phyloP scores from a whole-genome alignment of 1,140 invertebrate species.

The Adelges cooleyi region DNA sequence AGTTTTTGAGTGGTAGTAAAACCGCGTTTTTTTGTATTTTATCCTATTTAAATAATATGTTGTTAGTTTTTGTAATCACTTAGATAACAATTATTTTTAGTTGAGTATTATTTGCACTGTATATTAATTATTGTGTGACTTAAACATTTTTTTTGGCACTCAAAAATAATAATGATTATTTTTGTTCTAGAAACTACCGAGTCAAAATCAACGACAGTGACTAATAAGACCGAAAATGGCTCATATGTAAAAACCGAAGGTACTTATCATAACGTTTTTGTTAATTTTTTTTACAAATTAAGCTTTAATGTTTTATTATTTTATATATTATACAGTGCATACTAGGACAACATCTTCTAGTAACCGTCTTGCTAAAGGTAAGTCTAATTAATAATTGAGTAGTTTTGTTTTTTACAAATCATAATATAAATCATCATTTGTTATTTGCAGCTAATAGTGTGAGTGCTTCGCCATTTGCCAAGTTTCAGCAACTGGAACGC shows the following conservation, averaged over 20 bases:
- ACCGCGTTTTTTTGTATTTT: too few species aligned
- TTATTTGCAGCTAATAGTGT: slow-evolving; percentile 33
- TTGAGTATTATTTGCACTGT: too few species aligned
- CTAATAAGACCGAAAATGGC: not conserved
- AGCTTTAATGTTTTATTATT: too few species aligned
- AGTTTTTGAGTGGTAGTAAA: too few species aligned
- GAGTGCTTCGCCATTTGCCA: slow-evolving; percentile 66
- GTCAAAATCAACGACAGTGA: not conserved
- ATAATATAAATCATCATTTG: slow-evolving; percentile 33
- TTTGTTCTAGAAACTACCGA: slow-evolving; percentile 7
- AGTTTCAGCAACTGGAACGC: slow-evolving; percentile 79
- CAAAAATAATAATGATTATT: not conserved
- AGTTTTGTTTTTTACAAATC: slow-evolving; percentile 23
- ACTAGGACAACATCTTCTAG: slow-evolving; percentile 22
- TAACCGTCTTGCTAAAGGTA: slow-evolving; percentile 13
- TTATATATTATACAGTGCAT: slow-evolving; percentile 5
- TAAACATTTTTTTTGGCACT: too few species aligned
- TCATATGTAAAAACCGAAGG: slow-evolving; percentile 29
- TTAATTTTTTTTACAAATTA: too few species aligned
- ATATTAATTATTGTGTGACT: too few species aligned
- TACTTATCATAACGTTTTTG: not conserved
- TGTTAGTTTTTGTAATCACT: too few species aligned
- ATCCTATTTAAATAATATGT: too few species aligned
- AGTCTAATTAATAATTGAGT: slow-evolving; percentile 27
- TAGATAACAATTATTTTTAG: too few species aligned